Evolutionary conservation across 2,797 vertebrate genomes (phyloP), one percentile per base, ranked within the genome.

Genomic region (Amazona finschi): DNA sequence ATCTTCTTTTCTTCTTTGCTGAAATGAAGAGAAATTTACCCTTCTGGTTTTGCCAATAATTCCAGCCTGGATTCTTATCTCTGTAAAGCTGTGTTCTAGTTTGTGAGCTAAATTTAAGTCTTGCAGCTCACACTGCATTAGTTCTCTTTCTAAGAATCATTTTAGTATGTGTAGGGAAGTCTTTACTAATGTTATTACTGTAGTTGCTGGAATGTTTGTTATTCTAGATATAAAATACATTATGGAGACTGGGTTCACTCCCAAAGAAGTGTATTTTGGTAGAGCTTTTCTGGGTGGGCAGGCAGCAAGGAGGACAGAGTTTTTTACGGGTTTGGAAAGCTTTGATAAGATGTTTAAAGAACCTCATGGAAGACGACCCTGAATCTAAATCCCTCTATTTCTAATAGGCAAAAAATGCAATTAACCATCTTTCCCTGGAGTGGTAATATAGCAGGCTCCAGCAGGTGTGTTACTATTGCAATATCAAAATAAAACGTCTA

Each of bases 401-500:
- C 89, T 94, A 92, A 89, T 72, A 83, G 91, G 77, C 62, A 90
- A 83, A 77, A 92, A 92, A 91, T 74, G 58, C 81, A 91, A 96
- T 97, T 96, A 96, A 85, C 55, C 5, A 20, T 81, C 50, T 89
- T 96, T 92, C 90, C 90, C 90, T 81, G 43, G 74, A 92, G 90
- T 87, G 78, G 78, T 52, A 94, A 94, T 74, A 73, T 28, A 87
- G 61, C 5, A 28, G 66, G 64, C 65, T 94, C 74, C 64, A 93
- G 82, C 95, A 96, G 96, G 94, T 97, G 95, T 93, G 87, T 70
- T 84, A 69, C 82, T 72, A 83, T 81, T 91, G 62, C 72, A 80
- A 65, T 82, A 93, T 80, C 87, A 94, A 81, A 92, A 91, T 95
- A 94, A 95, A 87, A 94, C 96, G 87, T 93, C 81, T 90, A 94